Base-by-base conservation (phyloP, 1,140 invertebrate genomes). In the Protaetia brevitarsis region DNA sequence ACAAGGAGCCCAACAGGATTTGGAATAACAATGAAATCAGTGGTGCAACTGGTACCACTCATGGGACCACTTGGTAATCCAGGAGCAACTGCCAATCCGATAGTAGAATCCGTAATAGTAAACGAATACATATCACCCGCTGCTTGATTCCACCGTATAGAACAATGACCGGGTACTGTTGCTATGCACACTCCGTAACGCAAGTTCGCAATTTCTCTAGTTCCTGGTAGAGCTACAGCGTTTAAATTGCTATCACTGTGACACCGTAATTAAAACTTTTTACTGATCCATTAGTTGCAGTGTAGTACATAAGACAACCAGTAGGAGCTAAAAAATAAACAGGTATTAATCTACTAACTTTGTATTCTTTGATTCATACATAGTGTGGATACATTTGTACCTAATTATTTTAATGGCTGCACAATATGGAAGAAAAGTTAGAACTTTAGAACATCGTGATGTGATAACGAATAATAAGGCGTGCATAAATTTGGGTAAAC, bases 241-340 rank as follows among this genome's bases (percentile, higher is more conserved):
- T n/a, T 70, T 8, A 27, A 68, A 66, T 59, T 67, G 57, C 80
- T 72, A 5, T 82, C n/a, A 28, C 57, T 59, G 57, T 59, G 11
- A 19, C 13, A 6, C 84, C 87, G 73, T 89, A 92, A 76, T 92
- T 93, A 68, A 94, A 94, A 75, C 89, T 91, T 31, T 79, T 84
- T 16, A 93, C 85, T 0, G 82, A 87, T 10, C 87, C 90, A 7
- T 82, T 82, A 2, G 79, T 68, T 5, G 80, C 82, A 26, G 84
- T 87, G 73, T 87, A 88, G 76, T 93, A 93, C 80, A 92, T 90
- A 93, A 80, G 76, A n/a, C n/a, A 92, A 94, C 23, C 91, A 41
- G 85, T 83, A 3, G 91, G 91, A 3, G 90, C 91, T 89, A 71
- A 75, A 73, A n/a, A 66, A 29, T 3, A 16, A 23, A 5, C 6